Evolutionary conservation across 2,113 vertebrate species (phyloP).

Genomic region (Chaenogobius annularis): DNA sequence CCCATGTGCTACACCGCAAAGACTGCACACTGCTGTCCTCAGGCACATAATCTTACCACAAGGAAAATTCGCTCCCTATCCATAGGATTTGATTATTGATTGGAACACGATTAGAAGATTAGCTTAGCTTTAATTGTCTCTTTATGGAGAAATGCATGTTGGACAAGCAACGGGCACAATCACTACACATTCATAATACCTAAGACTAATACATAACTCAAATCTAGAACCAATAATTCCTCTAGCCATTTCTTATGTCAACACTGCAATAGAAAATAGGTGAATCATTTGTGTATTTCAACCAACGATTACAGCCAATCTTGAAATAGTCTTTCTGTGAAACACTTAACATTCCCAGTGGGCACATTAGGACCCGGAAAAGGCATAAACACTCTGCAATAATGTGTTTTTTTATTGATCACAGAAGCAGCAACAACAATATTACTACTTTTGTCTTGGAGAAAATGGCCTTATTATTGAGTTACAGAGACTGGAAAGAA

Average conservation of each 20-base stretch:
- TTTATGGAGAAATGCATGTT: no score
- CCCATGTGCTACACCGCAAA: no score
- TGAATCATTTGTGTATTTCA: conserved; percentile 2
- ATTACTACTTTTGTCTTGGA: background rate
- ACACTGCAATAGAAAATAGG: background rate
- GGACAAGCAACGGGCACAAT: no score
- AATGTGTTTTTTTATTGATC: conserved; percentile 33
- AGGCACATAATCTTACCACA: no score
- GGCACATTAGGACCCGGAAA: conserved; percentile 12
- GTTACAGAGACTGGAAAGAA: conserved; percentile 19
- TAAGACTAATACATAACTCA: background rate
- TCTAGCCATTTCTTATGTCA: background rate
- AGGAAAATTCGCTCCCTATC: no score
- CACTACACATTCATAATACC: no score
- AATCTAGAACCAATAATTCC: background rate
- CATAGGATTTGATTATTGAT: no score
- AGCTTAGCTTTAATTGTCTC: no score
- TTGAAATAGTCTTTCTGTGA: conserved; percentile 8
- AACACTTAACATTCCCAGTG: conserved; percentile 17
- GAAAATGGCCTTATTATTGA: conserved; percentile 10
- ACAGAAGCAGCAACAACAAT: background rate
- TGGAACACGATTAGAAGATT: no score
- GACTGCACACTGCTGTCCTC: no score
- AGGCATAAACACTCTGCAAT: conserved; percentile 13
- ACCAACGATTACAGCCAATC: background rate